Percentiles rank a stretch among this genome's conserved stretches.
Evolutionary conservation across 2,888 invertebrate genomes (phyloP).

Genomic region (Pherbina coryleti): DNA sequence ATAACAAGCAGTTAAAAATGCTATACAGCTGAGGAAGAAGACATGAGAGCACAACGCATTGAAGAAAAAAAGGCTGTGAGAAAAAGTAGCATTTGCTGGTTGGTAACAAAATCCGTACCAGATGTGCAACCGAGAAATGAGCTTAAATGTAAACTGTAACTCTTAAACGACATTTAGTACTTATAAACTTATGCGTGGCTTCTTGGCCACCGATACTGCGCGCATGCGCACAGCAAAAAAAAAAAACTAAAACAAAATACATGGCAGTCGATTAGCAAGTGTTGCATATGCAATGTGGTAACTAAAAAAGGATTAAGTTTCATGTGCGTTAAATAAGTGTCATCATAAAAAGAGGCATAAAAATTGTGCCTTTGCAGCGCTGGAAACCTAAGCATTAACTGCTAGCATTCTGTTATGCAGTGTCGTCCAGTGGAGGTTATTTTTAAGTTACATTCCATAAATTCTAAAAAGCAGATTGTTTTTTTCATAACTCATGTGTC

Average conservation of each 20-base stretch:
- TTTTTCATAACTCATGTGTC: too few species aligned
- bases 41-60: too few species aligned
- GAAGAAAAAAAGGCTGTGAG: too few species aligned
- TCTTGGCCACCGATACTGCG: background rate
- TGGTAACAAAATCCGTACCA: background rate
- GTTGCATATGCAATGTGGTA: constrained; percentile 6
- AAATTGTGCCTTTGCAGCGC: too few species aligned
- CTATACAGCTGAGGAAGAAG: too few species aligned
- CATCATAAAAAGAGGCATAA: background rate
- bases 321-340: background rate
- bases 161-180: constrained; percentile 22
- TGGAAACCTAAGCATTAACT: too few species aligned
- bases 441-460: too few species aligned
- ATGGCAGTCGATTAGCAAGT: background rate
- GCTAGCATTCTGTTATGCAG: too few species aligned
- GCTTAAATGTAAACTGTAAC: background rate
- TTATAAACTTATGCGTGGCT: background rate
- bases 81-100: too few species aligned
- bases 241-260: background rate
- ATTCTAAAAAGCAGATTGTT: too few species aligned
- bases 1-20: too few species aligned
- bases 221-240: background rate
- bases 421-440: too few species aligned
- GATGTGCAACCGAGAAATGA: constrained; percentile 5
- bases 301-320: constrained; percentile 28